These are phyloP conservation scores for Spisula solida DNA, from an alignment of 2,888 invertebrate species.

Conservation along the genomic window DNA sequence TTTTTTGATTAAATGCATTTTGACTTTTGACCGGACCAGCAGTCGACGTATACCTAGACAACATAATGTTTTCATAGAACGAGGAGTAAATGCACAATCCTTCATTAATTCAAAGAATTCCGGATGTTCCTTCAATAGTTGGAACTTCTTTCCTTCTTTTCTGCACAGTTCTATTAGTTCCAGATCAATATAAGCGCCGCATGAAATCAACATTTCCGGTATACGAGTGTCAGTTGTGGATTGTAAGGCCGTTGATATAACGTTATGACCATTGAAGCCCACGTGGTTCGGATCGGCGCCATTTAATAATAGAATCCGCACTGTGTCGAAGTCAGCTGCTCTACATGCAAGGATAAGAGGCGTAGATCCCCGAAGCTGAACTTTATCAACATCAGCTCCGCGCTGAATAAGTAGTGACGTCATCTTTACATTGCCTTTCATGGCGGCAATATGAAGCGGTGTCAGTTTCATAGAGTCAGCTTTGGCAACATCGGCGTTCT, in stretches of 20 bases:
- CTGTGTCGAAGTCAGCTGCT: constrained; percentile 74
- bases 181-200: constrained; percentile 76
- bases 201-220: constrained; percentile 77
- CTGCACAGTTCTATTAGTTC: constrained; percentile 74
- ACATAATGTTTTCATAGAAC: constrained; percentile 75
- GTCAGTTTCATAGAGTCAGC: constrained; percentile 78
- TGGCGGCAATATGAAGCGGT: constrained; percentile 81
- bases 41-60: constrained; percentile 75
- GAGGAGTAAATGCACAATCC: constrained; percentile 71
- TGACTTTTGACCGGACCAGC: constrained; percentile 65
- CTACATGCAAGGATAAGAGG: constrained; percentile 79
- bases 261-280: constrained; percentile 80
- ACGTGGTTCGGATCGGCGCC: constrained; percentile 82
- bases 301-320: constrained; percentile 77
- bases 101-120: constrained; percentile 72
- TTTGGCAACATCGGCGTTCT: constrained; percentile 77
- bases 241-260: constrained; percentile 79
- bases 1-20: constrained; percentile 77
- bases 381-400: constrained; percentile 78
- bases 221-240: constrained; percentile 71
- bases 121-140: constrained; percentile 72
- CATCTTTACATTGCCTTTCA: constrained; percentile 79
- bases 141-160: constrained; percentile 75
- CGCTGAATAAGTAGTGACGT: constrained; percentile 76
- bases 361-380: constrained; percentile 81